These are phyloP conservation scores for Nebria salina DNA, from an alignment of 2,888 invertebrate species.

Conservation along the genomic window DNA sequence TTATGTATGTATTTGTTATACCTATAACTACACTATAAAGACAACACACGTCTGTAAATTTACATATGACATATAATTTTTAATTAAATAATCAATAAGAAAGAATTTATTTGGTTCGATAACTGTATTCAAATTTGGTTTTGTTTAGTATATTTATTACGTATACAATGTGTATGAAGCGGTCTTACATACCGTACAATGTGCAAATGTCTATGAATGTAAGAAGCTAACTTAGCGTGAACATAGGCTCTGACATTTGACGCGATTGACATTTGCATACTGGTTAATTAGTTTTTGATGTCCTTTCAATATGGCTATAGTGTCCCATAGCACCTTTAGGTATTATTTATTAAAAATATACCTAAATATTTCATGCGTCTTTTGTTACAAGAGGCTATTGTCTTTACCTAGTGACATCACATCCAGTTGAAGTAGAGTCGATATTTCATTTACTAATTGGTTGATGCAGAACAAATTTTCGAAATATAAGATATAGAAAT, in stretches of 20 bases:
- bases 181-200: background rate
- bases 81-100: no score
- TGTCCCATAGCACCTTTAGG: background rate
- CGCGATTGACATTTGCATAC: background rate
- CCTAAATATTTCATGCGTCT: background rate
- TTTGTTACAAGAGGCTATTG: background rate
- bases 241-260: background rate
- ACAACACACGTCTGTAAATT: no score
- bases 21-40: background rate
- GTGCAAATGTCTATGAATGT: background rate
- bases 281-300: slow-evolving; percentile 25
- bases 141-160: no score
- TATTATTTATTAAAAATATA: background rate
- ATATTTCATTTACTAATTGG: no score
- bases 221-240: background rate
- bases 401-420: no score
- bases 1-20: background rate
- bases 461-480: no score
- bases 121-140: no score
- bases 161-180: no score
- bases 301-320: slow-evolving; percentile 23
- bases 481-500: no score
- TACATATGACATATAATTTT: no score
- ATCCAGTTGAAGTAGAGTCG: no score
- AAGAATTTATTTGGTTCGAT: no score